These are phyloP conservation scores for Sebastes trivittatus DNA, from an alignment of 2,797 vertebrate species.

Conservation along the genomic window DNA sequence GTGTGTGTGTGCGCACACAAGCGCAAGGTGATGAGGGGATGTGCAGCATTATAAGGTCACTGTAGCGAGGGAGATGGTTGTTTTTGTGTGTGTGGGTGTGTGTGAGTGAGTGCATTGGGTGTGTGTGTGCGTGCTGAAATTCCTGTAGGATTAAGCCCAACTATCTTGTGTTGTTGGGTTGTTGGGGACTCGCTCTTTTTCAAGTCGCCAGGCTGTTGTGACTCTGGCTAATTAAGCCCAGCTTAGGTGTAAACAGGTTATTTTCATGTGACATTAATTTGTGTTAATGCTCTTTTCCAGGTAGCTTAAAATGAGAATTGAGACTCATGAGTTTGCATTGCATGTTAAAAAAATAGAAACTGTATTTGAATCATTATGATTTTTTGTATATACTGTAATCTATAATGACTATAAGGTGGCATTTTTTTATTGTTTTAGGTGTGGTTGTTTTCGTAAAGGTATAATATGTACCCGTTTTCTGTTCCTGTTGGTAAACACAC, in stretches of 20 bases:
- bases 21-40: constrained; percentile 26
- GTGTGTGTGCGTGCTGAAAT: background rate
- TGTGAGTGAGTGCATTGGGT: background rate
- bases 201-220: background rate
- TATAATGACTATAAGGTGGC: background rate
- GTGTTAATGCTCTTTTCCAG: background rate
- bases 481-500: too few relatives aligned
- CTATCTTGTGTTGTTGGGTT: constrained; percentile 16
- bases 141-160: constrained; percentile 39
- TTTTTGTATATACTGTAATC: background rate
- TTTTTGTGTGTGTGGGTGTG: background rate
- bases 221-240: constrained; percentile 25
- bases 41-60: constrained; percentile 31
- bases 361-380: background rate
- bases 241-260: constrained; percentile 17
- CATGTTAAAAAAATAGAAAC: background rate
- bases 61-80: constrained; percentile 23
- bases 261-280: background rate
- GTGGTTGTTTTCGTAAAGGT: background rate
- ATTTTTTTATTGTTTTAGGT: background rate
- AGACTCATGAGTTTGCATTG: background rate
- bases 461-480: too few relatives aligned
- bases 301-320: background rate
- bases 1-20: background rate
- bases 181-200: constrained; percentile 9